Base-by-base conservation (phyloP, 2,888 invertebrate species). In the Lochmaea crataegi region DNA sequence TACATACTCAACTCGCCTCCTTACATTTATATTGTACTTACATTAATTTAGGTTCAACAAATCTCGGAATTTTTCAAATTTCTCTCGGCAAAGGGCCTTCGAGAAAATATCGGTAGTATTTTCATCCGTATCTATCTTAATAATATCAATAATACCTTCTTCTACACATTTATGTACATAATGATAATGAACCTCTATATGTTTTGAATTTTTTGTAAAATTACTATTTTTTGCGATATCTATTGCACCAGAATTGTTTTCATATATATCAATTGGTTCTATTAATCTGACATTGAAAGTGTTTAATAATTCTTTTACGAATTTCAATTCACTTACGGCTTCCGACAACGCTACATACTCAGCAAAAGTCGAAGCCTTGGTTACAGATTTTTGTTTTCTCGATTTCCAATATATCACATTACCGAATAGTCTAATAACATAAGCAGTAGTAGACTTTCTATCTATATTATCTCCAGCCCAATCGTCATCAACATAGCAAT, bases 341-440 rank as follows among this genome's bases (percentile, higher is more conserved):
- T 72, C 72, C 75, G 22, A 80, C 76, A 56, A 68, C 2, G 83
- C 82, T 80, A 83, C 2, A 80, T 81, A 56, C 82, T 83, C 14
- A 81, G 66, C 7, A 80, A 78, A 10, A 80, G 80, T 41, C 73
- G 61, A 51, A 64, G 72, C 38, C 42, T 53, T 61, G 2, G 66
- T 60, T 38, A 71, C 71, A n/a, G 26, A 22, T 22, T 66, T 66
- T 74, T 84, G 84, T 73, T 78, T 83, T 60, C 75, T 79, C 7
- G 81, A 80, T 7, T 67, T 70, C 84, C 83, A 85, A 32, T 65
- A 64, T 41, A 83, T 79, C 0, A 79, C 77, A 64, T 76, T 76
- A 32, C 80, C 81, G 66, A 74, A 79, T 1, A 83, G 58, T 71
- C 72, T 68, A 61, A 82, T 74, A 9, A 82, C n/a, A 58, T 76